A percentile compares a stretch with the other conserved stretches of the same genome.
Evolutionary conservation across 2,888 invertebrate species (phyloP).

Genomic region (Camptogramma bilineatum): DNA sequence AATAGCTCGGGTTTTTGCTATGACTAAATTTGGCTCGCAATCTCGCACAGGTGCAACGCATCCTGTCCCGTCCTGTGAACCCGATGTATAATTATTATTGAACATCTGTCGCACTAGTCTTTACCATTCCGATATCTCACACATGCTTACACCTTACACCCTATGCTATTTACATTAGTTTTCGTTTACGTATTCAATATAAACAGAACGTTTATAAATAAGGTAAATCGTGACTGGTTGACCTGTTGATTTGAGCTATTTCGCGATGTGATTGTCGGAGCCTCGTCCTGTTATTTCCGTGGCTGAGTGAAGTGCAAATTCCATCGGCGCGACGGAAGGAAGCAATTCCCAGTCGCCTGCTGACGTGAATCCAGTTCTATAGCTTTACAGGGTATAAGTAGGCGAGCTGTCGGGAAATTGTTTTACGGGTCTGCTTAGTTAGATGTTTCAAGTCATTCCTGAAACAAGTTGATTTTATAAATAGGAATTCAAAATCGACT

Average conservation of each 20-base stretch:
- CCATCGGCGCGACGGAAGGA: slow-evolving; percentile 71
- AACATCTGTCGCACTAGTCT: slow-evolving; percentile 68
- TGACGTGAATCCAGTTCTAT: slow-evolving; percentile 66
- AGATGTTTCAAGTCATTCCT: not conserved
- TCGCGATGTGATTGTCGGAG: slow-evolving; percentile 73
- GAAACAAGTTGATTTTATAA: no score
- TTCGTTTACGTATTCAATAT: slow-evolving; percentile 30
- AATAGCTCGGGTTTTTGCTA: slow-evolving; percentile 63
- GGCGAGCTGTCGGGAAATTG: slow-evolving; percentile 20
- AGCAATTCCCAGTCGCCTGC: slow-evolving; percentile 71
- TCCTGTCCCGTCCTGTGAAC: slow-evolving; percentile 71
- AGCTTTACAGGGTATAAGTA: slow-evolving; percentile 29
- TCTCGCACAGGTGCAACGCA: slow-evolving; percentile 77
- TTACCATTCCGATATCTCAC: slow-evolving; percentile 28
- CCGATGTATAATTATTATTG: slow-evolving; percentile 63
- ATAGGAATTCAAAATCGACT: not conserved
- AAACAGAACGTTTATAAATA: slow-evolving; percentile 22
- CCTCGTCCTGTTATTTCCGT: slow-evolving; percentile 79
- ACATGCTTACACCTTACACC: slow-evolving; percentile 20
- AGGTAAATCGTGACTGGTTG: slow-evolving; percentile 42
- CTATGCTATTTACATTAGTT: slow-evolving; percentile 30
- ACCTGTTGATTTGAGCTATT: slow-evolving; percentile 81
- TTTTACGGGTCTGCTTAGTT: slow-evolving; percentile 6
- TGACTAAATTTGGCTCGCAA: slow-evolving; percentile 60
- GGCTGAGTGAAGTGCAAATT: slow-evolving; percentile 53